Evolutionary conservation across 2,888 invertebrate species (phyloP), one percentile per base, ranked within the genome.

Genomic region (Eumerus sabulonum): DNA sequence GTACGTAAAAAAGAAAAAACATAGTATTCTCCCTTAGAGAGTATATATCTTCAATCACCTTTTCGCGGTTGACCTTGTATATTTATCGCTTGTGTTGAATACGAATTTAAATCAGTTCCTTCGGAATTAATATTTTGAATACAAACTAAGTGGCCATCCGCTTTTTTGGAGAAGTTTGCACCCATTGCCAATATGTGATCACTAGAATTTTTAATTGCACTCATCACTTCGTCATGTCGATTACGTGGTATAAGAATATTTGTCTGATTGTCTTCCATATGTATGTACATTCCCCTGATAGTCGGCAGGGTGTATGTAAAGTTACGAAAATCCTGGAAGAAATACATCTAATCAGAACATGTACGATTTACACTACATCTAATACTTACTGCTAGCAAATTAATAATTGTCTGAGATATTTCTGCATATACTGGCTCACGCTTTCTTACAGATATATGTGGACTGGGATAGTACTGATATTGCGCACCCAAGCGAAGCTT

Each of bases 391-490:
- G 95, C 95, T 82, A 96, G 89, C 63, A 96, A 91, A 90, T 95
- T 96, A 88, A 96, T 95, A 74, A 96, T 95, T 9, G 96, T 96
- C 86, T 96, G 95, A 0, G 96, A 95, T 71, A 96, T 94, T 89
- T 96, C 96, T 35, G 92, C 94, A 86, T 94, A 96, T 4, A 96
- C 93, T 0, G 96, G 93, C 82, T 94, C 93, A 12, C 96, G 90
- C 85, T 93, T 91, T 18, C 95, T 90, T 14, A 94, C 92, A 14
- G 95, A 95, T 56, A 96, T 92, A 79, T 96, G 90, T 0, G 96
- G 95, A 85, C 94, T 94, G 0, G 96, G 96, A 88, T 96, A 96
- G 86, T 95, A 96, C 77, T 95, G 92, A 88, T 93, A 95, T 86
- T 96, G 95, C 1, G 95, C 95, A 1, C 96, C 96, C 36, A 96